phyloP scores from a whole-genome alignment of 2,888 invertebrate species.

The Stenichneumon culpator region DNA sequence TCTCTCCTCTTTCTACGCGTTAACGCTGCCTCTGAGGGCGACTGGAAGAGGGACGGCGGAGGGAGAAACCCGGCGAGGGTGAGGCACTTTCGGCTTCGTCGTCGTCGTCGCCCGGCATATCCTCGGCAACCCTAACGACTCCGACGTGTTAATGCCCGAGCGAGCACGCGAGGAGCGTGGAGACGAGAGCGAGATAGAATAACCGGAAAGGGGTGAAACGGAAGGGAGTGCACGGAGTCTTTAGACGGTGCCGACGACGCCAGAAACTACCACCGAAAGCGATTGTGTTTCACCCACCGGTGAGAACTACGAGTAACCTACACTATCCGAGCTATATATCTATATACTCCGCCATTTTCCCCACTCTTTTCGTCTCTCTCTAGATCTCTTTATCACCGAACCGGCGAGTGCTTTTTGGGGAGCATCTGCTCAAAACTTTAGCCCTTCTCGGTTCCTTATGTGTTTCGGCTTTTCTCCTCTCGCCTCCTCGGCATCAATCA shows the following conservation, averaged over 20 bases:
- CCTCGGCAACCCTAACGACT: slow-evolving; percentile 64
- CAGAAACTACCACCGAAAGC: slow-evolving; percentile 34
- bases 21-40: slow-evolving; percentile 38
- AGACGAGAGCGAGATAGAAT: slow-evolving; percentile 41
- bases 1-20: slow-evolving; percentile 22
- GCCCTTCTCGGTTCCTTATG: slow-evolving; percentile 38
- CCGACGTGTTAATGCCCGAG: slow-evolving; percentile 70
- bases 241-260: slow-evolving; percentile 60
- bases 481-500: slow-evolving; percentile 57
- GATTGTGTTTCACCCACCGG: slow-evolving; percentile 55
- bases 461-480: slow-evolving; percentile 33
- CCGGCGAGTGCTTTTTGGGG: slow-evolving; percentile 49
- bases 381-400: slow-evolving; percentile 12
- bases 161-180: slow-evolving; percentile 63
- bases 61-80: slow-evolving; percentile 52
- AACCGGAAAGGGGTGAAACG: slow-evolving; percentile 53
- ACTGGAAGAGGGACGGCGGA: slow-evolving; percentile 26
- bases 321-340: slow-evolving; percentile 39
- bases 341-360: background rate
- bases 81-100: slow-evolving; percentile 44
- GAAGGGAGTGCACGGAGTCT: slow-evolving; percentile 67
- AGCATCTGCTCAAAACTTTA: slow-evolving; percentile 51
- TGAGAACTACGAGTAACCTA: slow-evolving; percentile 56
- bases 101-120: slow-evolving; percentile 10
- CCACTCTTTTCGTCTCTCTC: slow-evolving; percentile 24